Base-by-base conservation (phyloP, 2,113 vertebrate species). In the Psittacara wagleri region DNA sequence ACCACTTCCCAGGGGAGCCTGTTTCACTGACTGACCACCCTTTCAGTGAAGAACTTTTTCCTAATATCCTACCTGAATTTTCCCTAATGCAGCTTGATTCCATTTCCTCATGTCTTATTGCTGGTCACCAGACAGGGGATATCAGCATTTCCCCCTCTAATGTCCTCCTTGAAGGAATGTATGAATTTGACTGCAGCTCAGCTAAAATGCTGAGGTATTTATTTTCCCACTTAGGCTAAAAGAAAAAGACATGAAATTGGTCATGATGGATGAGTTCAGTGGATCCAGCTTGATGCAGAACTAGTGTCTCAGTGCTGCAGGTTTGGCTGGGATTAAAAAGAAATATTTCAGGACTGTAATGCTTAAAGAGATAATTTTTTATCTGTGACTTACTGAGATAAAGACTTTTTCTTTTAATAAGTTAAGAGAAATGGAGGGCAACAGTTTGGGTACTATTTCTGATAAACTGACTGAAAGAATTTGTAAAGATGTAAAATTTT, bases 81-180 rank as follows among this genome's bases (percentile, higher is more conserved):
- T 23, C 9, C 12, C 33, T 54, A 57, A 28, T 5, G 3, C 25
- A 73, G 48, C n/a, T 63, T 33, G 16, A 41, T 64, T 57, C 17
- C 23, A 10, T 67, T 82, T 67, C 43, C 29, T 57, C 0, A 1
- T 74, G 61, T 59, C 20, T 11, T 51, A 1, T 43, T 1, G 1
- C 35, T 59, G 51, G 20, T 43, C 49, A 25, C 35, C 19, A 35
- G 17, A 43, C 35, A n/a, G 59, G 27, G 52, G 7, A 52, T 43
- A 51, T 49, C n/a, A 18, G 29, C 57, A 20, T 9, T 27, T 59
- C 6, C 10, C 9, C 4, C 17, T 35, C 41, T 0, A 7, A 25
- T 73, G 16, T 12, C 15, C 12, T 1, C 1, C 18, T 20, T 43
- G 43, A 33, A 44, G 43, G 25, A 61, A 37, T 85, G 8, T 39